Evolutionary conservation across 1,140 invertebrate species (phyloP).

Genomic region (Adelges cooleyi): DNA sequence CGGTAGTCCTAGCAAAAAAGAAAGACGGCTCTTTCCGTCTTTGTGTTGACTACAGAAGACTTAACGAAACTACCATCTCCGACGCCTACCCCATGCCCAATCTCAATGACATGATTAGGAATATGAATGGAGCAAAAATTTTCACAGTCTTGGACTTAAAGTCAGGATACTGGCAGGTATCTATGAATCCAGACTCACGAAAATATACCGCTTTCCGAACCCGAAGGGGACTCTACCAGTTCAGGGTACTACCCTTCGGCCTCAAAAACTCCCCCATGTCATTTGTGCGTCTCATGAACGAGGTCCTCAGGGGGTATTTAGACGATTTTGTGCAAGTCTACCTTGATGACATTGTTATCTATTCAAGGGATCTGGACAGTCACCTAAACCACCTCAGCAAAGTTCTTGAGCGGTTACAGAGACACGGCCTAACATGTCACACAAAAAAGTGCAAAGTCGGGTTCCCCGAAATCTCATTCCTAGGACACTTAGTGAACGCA

Average conservation of each 20-base stretch:
- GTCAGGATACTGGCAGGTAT: constrained; percentile 44
- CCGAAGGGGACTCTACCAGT: constrained; percentile 34
- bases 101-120: constrained; percentile 40
- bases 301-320: constrained; percentile 32
- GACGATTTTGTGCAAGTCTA: neutral
- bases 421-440: neutral
- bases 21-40: constrained; percentile 39
- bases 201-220: constrained; percentile 42
- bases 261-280: constrained; percentile 38
- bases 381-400: neutral
- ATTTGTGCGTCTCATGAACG: constrained; percentile 39
- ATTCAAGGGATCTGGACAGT: neutral
- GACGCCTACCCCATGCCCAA: constrained; percentile 42
- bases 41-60: constrained; percentile 39
- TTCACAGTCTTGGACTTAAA: constrained; percentile 42
- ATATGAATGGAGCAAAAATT: constrained; percentile 13
- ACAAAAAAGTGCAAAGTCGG: neutral
- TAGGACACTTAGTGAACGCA: neutral
- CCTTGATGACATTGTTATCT: constrained; percentile 2
- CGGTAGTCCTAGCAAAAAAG: constrained; percentile 39
- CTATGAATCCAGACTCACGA: constrained; percentile 36
- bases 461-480: neutral
- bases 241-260: constrained; percentile 40
- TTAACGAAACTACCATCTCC: constrained; percentile 39
- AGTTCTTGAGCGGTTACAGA: no score